phyloP scores from a whole-genome alignment of 2,888 invertebrate species.

The Halictus quadricinctus region DNA sequence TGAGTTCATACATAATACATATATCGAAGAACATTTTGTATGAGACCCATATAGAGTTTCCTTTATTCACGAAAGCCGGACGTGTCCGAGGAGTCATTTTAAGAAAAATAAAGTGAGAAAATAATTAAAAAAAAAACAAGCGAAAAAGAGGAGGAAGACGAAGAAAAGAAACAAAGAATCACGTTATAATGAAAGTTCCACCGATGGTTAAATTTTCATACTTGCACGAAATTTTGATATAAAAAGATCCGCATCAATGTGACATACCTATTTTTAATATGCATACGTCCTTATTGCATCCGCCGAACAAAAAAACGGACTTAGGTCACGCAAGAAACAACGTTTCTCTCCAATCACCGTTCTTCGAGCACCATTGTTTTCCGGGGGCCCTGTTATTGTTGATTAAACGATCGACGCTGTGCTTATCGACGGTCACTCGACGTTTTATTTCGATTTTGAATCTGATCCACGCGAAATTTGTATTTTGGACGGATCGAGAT shows the following conservation, averaged over 20 bases:
- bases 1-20: conserved; percentile 42
- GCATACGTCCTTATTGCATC: conserved; percentile 43
- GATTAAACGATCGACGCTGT: conserved; percentile 9
- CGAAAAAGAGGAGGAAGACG: not conserved
- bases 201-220: conserved; percentile 54
- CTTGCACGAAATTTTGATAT: conserved; percentile 60
- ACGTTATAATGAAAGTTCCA: conserved; percentile 46
- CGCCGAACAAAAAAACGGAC: conserved; percentile 66
- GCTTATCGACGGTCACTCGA: conserved; percentile 21
- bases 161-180: conserved; percentile 19
- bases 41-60: conserved; percentile 21
- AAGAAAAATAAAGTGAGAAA: conserved; percentile 1
- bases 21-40: conserved; percentile 32
- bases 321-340: conserved; percentile 59
- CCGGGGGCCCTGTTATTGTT: conserved; percentile 15
- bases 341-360: conserved; percentile 16
- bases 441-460: not conserved
- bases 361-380: not conserved
- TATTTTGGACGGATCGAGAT: not conserved
- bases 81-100: conserved; percentile 17
- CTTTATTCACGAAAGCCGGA: conserved; percentile 21
- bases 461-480: not conserved
- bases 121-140: not conserved
- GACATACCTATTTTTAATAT: conserved; percentile 46
- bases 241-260: conserved; percentile 45